Base-by-base conservation (phyloP, 2,888 invertebrate species). In the Tetranychus truncatus region DNA sequence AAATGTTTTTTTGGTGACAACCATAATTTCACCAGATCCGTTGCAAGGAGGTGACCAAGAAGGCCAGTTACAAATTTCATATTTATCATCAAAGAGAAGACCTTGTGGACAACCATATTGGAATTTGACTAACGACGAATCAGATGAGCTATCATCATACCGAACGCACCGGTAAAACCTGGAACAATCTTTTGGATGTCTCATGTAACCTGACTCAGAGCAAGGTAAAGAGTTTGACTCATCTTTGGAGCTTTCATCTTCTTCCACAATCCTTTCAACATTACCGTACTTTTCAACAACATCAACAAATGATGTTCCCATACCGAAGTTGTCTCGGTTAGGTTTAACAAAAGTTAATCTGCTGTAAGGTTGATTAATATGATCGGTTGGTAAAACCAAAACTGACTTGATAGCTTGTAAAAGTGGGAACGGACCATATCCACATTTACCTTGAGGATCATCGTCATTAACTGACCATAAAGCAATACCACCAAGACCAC, bases 11-110 rank as follows among this genome's bases (percentile, higher is more conserved):
- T 84, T 83, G 0, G 89, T 88, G 0, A 89, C 89, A 0, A 90
- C 89, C 0, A 89, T 89, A 65, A 91, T 89, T 84, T 91, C 90
- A 55, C 89, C 89, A 74, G 83, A 83, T 76, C 90, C 90, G 20
- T 88, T 87, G 80, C 91, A 90, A 1, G 90, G 88, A 9, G 88
- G 87, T 2, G 89, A 87, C 81, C 88, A 84, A 0, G 89, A 86
- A 0, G 90, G 90, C 90, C 90, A 90, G 6, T 89, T 89, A 81
- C 91, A 91, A 74, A 90, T 75, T 7, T 75, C 76, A 67, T 74
- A 76, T 45, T 45, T 71, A 72, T 78, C 79, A 81, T 90, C 90
- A 81, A 90, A 91, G 0, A 89, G 89, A 75, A 90, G 82, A 6
- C 90, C 90, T 34, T 87, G 86, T 0, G 90, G 90, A 80, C 91